phyloP scores from a whole-genome alignment of 2,888 invertebrate species.

The Ophraella communa region DNA sequence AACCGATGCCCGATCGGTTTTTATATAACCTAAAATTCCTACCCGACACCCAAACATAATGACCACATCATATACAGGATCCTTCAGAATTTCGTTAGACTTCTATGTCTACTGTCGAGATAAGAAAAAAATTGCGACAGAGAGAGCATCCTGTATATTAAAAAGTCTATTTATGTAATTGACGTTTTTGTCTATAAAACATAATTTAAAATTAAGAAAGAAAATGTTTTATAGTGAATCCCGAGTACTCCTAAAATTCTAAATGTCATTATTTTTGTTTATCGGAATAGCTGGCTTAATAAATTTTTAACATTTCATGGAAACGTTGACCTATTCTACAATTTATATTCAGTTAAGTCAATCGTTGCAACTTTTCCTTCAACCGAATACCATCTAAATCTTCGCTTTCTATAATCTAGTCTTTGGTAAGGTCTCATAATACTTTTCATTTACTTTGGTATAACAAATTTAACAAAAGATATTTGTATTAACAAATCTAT shows the following conservation, averaged over 20 bases:
- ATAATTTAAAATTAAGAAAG: conserved; percentile 30
- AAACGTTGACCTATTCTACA: conserved; percentile 55
- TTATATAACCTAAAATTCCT: conserved; percentile 41
- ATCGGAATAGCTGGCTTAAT: conserved; percentile 50
- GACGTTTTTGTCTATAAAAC: conserved; percentile 37
- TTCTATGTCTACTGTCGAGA: neutral
- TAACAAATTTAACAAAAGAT: neutral
- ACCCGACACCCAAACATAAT: conserved; percentile 51
- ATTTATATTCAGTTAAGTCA: conserved; percentile 54
- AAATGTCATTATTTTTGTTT: conserved; percentile 51
- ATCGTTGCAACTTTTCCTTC: conserved; percentile 54
- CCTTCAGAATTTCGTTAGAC: neutral
- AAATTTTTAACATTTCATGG: conserved; percentile 54
- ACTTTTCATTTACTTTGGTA: conserved; percentile 33
- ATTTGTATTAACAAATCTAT: too few relatives aligned
- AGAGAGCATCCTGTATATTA: conserved; percentile 23
- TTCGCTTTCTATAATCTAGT: conserved; percentile 21
- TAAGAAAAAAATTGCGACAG: neutral
- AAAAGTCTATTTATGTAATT: conserved; percentile 39
- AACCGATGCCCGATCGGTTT: conserved; percentile 33
- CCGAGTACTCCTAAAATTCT: conserved; percentile 32
- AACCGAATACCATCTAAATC: conserved; percentile 35
- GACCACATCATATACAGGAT: conserved; percentile 39
- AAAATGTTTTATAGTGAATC: conserved; percentile 33
- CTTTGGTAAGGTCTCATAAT: conserved; percentile 32